A percentile compares a stretch with the other conserved stretches of the same genome.
Conservation (phyloP, 2,113 vertebrate species). For the Petaurus breviceps region DNA sequence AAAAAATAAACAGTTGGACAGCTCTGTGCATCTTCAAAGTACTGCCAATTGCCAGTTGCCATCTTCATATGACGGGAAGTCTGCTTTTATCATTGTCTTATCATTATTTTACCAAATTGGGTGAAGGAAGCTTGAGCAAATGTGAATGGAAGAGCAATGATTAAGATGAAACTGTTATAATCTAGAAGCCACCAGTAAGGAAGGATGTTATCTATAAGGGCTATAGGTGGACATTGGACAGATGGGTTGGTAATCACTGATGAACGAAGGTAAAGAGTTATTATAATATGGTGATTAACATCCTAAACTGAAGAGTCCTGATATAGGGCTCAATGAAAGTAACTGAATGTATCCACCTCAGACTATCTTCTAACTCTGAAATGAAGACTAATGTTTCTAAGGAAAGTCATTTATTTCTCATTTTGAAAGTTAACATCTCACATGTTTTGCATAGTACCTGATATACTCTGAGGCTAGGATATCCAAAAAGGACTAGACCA, state of each 20-base stretch:
- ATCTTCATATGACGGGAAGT: not conserved
- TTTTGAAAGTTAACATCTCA: not conserved
- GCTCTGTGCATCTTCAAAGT: not conserved
- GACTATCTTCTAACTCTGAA: conserved; percentile 9
- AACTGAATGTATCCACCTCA: not conserved
- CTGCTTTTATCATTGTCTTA: not conserved
- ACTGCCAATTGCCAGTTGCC: rapidly evolving
- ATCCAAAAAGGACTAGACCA: not conserved
- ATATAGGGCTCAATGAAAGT: not conserved
- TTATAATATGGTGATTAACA: not conserved
- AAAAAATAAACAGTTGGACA: not conserved
- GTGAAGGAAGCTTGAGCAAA: not conserved
- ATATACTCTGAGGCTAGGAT: not conserved
- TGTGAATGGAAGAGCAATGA: not conserved
- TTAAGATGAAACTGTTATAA: not conserved
- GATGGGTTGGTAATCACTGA: not conserved
- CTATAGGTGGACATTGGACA: not conserved
- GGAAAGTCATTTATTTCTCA: not conserved
- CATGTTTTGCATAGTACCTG: not conserved
- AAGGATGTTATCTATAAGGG: not conserved
- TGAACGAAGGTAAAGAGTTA: not conserved
- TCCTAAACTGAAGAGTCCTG: no score
- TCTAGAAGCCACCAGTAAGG: not conserved
- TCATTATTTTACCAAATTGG: not conserved
- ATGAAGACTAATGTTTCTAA: not conserved